Base-by-base conservation (phyloP, 1,140 invertebrate genomes). In the Formica exsecta region DNA sequence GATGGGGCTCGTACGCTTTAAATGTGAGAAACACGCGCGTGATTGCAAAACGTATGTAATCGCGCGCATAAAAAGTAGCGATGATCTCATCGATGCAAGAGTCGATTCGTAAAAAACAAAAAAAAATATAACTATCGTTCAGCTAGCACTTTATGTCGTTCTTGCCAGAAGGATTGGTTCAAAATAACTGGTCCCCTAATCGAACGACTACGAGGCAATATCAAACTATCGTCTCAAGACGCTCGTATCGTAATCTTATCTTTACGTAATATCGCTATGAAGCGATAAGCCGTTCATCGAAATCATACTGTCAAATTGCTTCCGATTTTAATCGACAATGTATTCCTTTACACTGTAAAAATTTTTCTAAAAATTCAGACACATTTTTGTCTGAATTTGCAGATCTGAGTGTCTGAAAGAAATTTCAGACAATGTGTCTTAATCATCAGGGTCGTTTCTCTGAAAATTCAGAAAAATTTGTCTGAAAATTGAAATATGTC, bases 1-100 rank as follows among this genome's bases (percentile, higher is more conserved):
- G 48, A 81, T 38, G 25, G 32, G 6, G 8, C 19, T 71, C 38
- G 16, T 59, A 32, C 41, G n/a, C 32, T 68, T 22, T 5, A 36
- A 68, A 36, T 13, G n/a, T 41, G 62, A 85, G 71, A 25, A 11
- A 38, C 57, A 76, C 65, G 57, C 48, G 48, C 22, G 57, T 51
- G 77, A 80, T 86, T 89, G 85, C 38, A 57, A 80, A 81, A 62
- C 48, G 65, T 59, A 77, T 44, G 88, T 68, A 89, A 88, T 62
- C n/a, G 51, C 44, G 25, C 77, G 87, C n/a, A 36, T 51, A 54
- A 54, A 86, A 51, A 71, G 38, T 25, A 13, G 66, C 59, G 59
- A 73, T 83, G 66, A 73, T 73, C 51, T 83, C 66, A 54, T 13
- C 79, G 32, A 4, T 41, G 22, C 83, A 36, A 61, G 25, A 73